Evolutionary conservation across 2,888 invertebrate genomes (phyloP), one percentile per base, ranked within the genome.

Genomic region (Acanthosepion lycidas): DNA sequence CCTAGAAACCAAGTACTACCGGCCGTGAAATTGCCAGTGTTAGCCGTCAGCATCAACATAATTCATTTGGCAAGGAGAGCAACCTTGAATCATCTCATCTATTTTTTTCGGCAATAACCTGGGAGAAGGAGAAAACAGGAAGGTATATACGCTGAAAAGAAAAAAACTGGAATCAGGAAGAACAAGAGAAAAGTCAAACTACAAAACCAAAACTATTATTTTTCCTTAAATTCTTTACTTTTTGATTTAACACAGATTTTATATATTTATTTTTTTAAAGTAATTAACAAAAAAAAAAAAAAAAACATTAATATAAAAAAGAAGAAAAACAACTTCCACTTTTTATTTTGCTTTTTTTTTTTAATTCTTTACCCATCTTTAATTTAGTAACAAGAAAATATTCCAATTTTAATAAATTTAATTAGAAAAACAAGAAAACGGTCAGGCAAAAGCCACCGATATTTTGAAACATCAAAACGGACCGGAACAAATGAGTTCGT

Each of bases 401-500:
- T 51, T 15, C 9, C 15, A 15, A 51, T 51, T 15, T 51, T 51
- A 51, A 15, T 51, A 51, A 51, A 15, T 42, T 3, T 20, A 55
- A 55, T 4, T 20, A 55, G 5, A 23, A 23, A 5, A 23, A 59
- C 1, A 59, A n/a, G 33, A 78, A n/a, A 15, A 4, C n/a, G n/a
- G n/a, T n/a, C 12, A 12, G n/a, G n/a, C 78, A 15, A 15, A 78
- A n/a, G n/a, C 78, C n/a, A 15, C 78, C n/a, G 51, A 49, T 93
- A 93, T 49, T 93, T 51, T 20, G 5, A 26, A 51, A 49, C 28
- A 92, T 26, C 28, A 92, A 51, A 28, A 51, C 92, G 92, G 92
- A 48, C 26, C 5, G 48, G 8, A 48, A 94, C 96, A 95, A 95
- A 97, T 97, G 97, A 97, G 97, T 95, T 97, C 97, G 94, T 97